Percentiles rank a stretch among this genome's conserved stretches.
These are phyloP conservation scores for Galeruca laticollis DNA, from an alignment of 2,888 invertebrate genomes.

Conservation along the genomic window DNA sequence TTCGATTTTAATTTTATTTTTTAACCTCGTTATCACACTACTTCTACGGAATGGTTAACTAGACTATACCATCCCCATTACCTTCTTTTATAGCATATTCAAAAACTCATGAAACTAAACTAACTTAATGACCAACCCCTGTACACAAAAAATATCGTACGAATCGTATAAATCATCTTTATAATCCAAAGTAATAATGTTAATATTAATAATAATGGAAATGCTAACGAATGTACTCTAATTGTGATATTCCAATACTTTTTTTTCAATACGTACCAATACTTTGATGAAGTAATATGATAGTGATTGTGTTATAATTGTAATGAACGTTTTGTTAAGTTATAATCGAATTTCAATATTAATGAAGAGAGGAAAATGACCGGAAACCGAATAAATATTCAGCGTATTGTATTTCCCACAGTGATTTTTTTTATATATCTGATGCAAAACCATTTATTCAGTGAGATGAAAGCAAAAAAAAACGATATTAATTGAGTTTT, in stretches of 20 bases:
- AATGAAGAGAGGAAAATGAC: slow-evolving; percentile 22
- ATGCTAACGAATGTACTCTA: neutral
- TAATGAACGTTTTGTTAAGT: slow-evolving; percentile 46
- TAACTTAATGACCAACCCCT: neutral
- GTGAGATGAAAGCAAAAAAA: neutral
- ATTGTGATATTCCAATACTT: slow-evolving; percentile 44
- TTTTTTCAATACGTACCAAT: slow-evolving; percentile 34
- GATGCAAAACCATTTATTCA: neutral
- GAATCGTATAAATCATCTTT: too few species aligned
- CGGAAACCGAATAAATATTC: slow-evolving; percentile 8
- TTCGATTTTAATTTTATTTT: too few species aligned
- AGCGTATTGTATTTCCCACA: neutral
- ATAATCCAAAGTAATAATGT: too few species aligned
- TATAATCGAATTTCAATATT: slow-evolving; percentile 38
- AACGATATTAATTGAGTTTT: too few species aligned
- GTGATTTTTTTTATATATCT: neutral
- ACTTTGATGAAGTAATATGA: slow-evolving; percentile 49
- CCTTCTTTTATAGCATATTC: too few species aligned
- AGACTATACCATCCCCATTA: too few species aligned
- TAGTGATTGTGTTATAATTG: slow-evolving; percentile 54
- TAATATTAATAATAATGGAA: slow-evolving; percentile 9
- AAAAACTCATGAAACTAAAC: neutral
- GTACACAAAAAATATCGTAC: too few species aligned
- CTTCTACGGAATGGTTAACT: too few species aligned
- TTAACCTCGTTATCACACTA: too few species aligned